Conservation (phyloP, 2,888 invertebrate species). For the Polydesmus complanatus region DNA sequence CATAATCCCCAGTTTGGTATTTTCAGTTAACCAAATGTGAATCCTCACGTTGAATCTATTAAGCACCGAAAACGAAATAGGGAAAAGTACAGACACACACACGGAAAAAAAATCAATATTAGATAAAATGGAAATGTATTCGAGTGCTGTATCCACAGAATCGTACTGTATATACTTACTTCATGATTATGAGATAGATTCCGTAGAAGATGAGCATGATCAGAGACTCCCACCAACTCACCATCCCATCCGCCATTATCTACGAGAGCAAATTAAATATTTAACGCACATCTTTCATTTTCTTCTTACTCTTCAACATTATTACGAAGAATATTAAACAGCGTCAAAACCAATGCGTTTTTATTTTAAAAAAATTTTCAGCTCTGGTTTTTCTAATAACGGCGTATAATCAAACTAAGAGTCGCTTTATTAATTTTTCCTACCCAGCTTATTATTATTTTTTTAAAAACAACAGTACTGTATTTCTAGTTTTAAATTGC, state of each 20-base stretch:
- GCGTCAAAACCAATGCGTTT: no score
- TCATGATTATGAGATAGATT: conserved; percentile 29
- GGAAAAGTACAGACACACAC: not conserved
- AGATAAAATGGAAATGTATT: conserved; percentile 2
- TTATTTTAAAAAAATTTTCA: no score
- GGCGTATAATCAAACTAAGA: no score
- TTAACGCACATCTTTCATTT: not conserved
- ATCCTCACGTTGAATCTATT: conserved; percentile 19
- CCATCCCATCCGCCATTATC: conserved; percentile 28
- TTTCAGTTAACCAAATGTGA: conserved; percentile 7
- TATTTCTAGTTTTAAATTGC: no score
- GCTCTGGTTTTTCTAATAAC: no score
- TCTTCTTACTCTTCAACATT: no score
- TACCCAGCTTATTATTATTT: no score
- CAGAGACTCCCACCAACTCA: conserved; percentile 31
- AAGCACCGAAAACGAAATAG: not conserved
- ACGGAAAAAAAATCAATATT: not conserved
- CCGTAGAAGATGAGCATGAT: conserved; percentile 30
- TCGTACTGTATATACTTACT: conserved; percentile 21
- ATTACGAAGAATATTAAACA: no score
- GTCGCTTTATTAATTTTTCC: no score
- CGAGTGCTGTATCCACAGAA: conserved; percentile 14
- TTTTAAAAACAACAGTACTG: no score
- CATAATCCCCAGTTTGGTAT: conserved; percentile 12
- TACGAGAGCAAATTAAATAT: conserved; percentile 8